A percentile compares a stretch with the other conserved stretches of the same genome.
Conservation (phyloP, 2,113 vertebrate species). For the Peromyscus maniculatus region DNA sequence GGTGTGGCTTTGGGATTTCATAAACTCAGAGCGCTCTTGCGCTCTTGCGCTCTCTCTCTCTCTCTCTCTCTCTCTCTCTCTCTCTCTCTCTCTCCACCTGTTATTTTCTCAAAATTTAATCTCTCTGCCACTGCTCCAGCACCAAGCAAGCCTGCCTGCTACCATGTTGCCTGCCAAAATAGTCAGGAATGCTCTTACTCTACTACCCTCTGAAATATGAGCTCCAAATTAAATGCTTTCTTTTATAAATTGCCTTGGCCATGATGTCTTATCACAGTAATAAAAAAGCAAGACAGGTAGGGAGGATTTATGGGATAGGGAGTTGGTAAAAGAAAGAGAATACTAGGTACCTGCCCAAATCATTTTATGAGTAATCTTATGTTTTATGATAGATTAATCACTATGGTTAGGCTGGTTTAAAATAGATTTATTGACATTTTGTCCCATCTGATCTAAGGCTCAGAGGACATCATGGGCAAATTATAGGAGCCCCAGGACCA, state of each 20-base stretch:
- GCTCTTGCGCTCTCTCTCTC: no score
- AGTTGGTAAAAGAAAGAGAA: neutral
- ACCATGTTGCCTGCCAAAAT: neutral
- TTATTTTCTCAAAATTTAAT: neutral
- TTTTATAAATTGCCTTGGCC: neutral
- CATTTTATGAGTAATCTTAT: neutral
- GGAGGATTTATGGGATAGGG: no score
- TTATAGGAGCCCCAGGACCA: neutral
- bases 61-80: neutral
- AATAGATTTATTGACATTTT: neutral
- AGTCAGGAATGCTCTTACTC: neutral
- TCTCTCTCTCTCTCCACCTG: neutral
- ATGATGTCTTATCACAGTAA: neutral
- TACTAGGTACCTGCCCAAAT: neutral
- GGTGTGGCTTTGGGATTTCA: neutral
- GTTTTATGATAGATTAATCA: conserved; percentile 13
- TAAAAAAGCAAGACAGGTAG: no score
- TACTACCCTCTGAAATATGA: neutral
- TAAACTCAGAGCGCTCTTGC: neutral
- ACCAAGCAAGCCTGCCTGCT: neutral
- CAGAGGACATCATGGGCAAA: neutral
- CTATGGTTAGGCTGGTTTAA: neutral
- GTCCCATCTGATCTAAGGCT: neutral
- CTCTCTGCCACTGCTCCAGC: neutral
- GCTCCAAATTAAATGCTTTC: neutral